These are phyloP conservation scores for Microtus pennsylvanicus DNA, from an alignment of 2,113 vertebrate species.

Conservation along the genomic window DNA sequence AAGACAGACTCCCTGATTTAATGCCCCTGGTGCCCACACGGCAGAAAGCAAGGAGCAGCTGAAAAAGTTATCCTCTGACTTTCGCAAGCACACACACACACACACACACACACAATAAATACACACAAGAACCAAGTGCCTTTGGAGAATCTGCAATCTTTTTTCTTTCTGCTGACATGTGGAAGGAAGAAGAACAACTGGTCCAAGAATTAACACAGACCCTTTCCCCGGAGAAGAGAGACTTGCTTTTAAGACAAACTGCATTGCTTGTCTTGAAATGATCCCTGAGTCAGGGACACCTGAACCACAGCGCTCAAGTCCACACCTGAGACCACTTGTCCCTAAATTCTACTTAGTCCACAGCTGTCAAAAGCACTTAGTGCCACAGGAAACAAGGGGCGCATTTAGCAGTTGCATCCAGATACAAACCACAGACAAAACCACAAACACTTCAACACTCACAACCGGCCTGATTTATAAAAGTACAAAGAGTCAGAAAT, in stretches of 20 bases:
- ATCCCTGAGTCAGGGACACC: background rate
- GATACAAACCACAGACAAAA: background rate
- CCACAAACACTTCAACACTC: background rate
- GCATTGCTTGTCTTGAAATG: background rate
- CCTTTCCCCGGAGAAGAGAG: background rate
- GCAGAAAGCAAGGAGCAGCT: background rate
- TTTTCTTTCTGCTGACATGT: background rate
- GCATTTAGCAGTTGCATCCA: background rate
- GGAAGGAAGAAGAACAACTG: slow-evolving; percentile 20
- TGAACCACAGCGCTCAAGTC: background rate
- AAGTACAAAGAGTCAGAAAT: slow-evolving; percentile 21
- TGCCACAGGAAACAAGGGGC: background rate
- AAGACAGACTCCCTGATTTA: background rate
- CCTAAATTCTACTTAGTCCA: background rate
- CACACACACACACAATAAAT: no score
- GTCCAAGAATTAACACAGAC: background rate
- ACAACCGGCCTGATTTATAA: background rate
- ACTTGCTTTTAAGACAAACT: slow-evolving; percentile 53
- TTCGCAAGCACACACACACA: background rate
- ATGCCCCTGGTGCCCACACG: background rate
- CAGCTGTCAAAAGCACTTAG: background rate
- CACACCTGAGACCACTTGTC: background rate
- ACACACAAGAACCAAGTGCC: slow-evolving; percentile 12
- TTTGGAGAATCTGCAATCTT: slow-evolving; percentile 58
- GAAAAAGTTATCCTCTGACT: no score